A percentile compares a stretch with the other conserved stretches of the same genome.
Evolutionary conservation across 1,140 invertebrate genomes (phyloP).

Genomic region (Cotesia glomerata): DNA sequence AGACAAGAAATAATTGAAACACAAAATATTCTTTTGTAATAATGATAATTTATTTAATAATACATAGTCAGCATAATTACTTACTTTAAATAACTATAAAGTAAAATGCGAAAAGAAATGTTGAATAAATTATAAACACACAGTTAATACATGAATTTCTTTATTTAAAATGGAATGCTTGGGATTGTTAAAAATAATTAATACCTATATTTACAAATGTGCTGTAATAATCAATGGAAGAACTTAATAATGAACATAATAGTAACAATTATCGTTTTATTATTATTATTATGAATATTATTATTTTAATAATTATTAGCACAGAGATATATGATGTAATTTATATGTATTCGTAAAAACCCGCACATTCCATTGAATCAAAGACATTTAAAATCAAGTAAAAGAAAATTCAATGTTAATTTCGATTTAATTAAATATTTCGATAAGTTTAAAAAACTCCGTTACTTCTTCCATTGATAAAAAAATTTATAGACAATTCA

Average conservation of each 20-base stretch:
- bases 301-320: neutral
- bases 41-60: no score
- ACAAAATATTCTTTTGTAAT: no score
- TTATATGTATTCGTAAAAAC: no score
- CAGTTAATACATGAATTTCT: neutral
- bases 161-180: slow-evolving; percentile 12
- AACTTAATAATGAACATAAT: neutral
- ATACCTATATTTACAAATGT: slow-evolving; percentile 12
- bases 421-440: neutral
- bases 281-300: neutral
- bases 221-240: slow-evolving; percentile 21
- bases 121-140: neutral
- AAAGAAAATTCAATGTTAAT: neutral
- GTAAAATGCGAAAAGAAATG: neutral
- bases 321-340: neutral
- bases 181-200: neutral
- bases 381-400: neutral
- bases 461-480: neutral
- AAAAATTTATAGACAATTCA: neutral
- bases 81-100: neutral
- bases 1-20: no score
- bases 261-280: neutral
- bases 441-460: neutral
- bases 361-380: neutral
- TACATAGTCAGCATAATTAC: no score